A percentile compares a stretch with the other conserved stretches of the same genome.
These are phyloP conservation scores for Xenopus laevis DNA, from an alignment of 2,113 vertebrate genomes.

Conservation along the genomic window DNA sequence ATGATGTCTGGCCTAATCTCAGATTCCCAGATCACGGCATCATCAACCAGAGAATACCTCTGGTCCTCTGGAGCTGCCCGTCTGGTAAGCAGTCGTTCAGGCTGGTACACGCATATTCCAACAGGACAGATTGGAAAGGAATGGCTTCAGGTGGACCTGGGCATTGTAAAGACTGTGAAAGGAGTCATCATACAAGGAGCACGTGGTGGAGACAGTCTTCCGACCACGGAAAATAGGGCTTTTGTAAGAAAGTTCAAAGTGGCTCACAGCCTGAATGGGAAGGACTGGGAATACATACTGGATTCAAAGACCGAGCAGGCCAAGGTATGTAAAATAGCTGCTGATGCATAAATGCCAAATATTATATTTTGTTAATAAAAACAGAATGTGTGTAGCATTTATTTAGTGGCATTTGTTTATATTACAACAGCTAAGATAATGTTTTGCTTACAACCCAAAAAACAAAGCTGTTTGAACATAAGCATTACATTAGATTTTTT, in stretches of 20 bases:
- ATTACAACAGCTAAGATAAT: no score
- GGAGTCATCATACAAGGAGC: constrained; percentile 94
- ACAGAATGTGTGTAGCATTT: no score
- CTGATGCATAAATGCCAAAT: no score
- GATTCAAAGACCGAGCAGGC: constrained; percentile 83
- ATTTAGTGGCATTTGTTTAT: no score
- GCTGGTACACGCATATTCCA: constrained; percentile 87
- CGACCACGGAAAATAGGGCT: constrained; percentile 79
- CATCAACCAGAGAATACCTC: constrained; percentile 88
- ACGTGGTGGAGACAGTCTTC: constrained; percentile 84
- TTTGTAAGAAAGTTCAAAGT: constrained; percentile 95
- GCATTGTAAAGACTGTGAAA: constrained; percentile 76
- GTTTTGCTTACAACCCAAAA: no score
- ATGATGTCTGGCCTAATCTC: constrained; percentile 91
- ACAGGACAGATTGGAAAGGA: constrained; percentile 87
- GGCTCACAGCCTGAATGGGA: constrained; percentile 86
- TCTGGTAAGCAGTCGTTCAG: constrained; percentile 88
- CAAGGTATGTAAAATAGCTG: constrained; percentile 71
- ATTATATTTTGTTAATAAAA: no score
- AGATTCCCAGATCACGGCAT: constrained; percentile 89
- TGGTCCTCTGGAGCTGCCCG: constrained; percentile 86
- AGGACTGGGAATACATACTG: constrained; percentile 85
- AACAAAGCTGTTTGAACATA: no score
- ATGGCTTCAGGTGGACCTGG: constrained; percentile 94
- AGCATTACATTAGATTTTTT: no score